Conservation (phyloP, 2,113 vertebrate species). For the Nothobranchius kuhntae region DNA sequence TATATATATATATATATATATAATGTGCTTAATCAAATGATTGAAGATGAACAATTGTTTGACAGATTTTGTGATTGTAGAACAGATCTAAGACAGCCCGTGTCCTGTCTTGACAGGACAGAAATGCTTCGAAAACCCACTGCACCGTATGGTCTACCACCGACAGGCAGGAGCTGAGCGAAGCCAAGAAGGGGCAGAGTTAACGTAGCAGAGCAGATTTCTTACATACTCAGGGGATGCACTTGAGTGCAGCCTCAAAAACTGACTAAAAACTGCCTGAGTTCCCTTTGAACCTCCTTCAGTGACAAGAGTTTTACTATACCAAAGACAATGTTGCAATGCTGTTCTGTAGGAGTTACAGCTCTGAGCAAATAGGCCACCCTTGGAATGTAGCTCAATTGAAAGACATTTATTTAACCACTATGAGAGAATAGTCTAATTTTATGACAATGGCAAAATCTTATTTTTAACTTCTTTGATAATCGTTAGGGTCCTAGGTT, state of each 20-base stretch:
- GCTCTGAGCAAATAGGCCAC: conserved; percentile 25
- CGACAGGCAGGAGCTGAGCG: conserved; percentile 28
- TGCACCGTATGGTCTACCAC: conserved; percentile 18
- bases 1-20: not conserved
- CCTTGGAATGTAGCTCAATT: conserved; percentile 48
- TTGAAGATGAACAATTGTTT: conserved; percentile 24
- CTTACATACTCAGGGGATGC: conserved; percentile 43
- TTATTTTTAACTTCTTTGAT: no score
- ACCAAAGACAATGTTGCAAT: conserved; percentile 25
- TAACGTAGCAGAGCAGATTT: conserved; percentile 37
- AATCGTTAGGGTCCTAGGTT: no score
- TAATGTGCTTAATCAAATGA: conserved; percentile 4
- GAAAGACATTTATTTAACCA: conserved; percentile 50
- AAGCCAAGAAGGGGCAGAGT: conserved; percentile 26
- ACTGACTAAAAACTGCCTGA: conserved; percentile 48
- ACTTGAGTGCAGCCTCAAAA: conserved; percentile 42
- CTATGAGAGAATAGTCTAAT: not conserved
- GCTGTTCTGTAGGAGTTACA: conserved; percentile 34
- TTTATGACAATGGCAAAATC: no score
- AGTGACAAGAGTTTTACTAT: conserved; percentile 41
- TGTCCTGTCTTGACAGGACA: conserved; percentile 38
- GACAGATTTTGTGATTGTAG: conserved; percentile 30
- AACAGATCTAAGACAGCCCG: conserved; percentile 53
- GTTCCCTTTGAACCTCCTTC: conserved; percentile 64
- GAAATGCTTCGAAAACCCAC: conserved; percentile 33